phyloP scores from a whole-genome alignment of 1,140 invertebrate genomes.

The Calliopsis andreniformis region DNA sequence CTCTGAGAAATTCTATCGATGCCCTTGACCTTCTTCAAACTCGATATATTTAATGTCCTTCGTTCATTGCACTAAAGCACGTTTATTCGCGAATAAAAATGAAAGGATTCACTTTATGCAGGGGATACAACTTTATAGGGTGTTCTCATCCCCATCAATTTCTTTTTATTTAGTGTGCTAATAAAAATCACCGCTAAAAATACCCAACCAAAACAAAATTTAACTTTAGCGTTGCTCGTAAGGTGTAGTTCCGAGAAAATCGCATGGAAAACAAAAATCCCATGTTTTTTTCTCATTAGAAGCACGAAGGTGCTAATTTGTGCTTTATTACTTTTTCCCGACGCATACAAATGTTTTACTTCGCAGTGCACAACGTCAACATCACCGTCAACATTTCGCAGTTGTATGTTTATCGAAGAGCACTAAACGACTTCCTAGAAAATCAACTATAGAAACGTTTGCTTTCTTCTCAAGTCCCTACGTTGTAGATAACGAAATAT shows the following conservation, averaged over 20 bases:
- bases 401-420: neutral
- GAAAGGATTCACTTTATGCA: too few species aligned
- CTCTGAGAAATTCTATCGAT: too few species aligned
- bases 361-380: neutral
- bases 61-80: too few species aligned
- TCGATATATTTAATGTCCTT: too few species aligned
- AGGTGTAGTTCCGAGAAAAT: neutral
- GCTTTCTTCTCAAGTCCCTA: neutral
- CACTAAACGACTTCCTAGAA: conserved; percentile 14
- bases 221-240: neutral
- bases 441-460: neutral
- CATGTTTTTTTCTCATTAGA: too few species aligned
- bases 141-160: too few species aligned
- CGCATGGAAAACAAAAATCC: neutral
- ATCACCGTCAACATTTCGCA: neutral
- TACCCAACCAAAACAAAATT: too few species aligned
- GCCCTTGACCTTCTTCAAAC: too few species aligned
- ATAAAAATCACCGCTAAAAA: too few species aligned
- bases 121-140: too few species aligned
- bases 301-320: neutral
- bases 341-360: neutral
- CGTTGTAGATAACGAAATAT: neutral
- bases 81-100: too few species aligned
- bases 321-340: neutral
- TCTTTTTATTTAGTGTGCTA: too few species aligned